phyloP scores from a whole-genome alignment of 2,888 invertebrate species.

The Dusona sp. region DNA sequence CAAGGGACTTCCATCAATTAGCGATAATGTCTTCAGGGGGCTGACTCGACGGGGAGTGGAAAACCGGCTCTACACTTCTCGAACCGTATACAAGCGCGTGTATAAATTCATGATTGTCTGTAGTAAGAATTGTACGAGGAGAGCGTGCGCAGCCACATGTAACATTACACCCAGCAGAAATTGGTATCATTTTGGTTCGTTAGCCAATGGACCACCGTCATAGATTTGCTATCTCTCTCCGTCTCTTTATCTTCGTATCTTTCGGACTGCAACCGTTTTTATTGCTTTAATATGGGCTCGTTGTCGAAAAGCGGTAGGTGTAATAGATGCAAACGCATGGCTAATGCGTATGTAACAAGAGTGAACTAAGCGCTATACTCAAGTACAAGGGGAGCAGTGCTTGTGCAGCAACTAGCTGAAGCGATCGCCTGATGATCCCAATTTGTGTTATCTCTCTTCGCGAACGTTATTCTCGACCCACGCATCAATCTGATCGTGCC shows the following conservation, averaged over 20 bases:
- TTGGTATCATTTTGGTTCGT: constrained; percentile 81
- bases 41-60: constrained; percentile 67
- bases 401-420: constrained; percentile 45
- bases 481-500: constrained; percentile 53
- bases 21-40: constrained; percentile 76
- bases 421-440: constrained; percentile 57
- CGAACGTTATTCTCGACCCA: constrained; percentile 49
- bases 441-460: constrained; percentile 57
- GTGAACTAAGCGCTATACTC: constrained; percentile 50
- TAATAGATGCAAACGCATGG: constrained; percentile 43
- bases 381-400: constrained; percentile 50
- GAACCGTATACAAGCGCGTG: constrained; percentile 27
- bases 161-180: constrained; percentile 69
- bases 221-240: constrained; percentile 27
- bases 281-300: constrained; percentile 52
- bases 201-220: constrained; percentile 72
- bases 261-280: background rate
- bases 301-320: constrained; percentile 40
- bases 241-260: constrained; percentile 5
- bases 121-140: constrained; percentile 29
- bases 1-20: constrained; percentile 77
- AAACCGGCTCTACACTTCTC: constrained; percentile 40
- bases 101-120: constrained; percentile 57
- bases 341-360: constrained; percentile 55
- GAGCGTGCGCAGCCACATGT: constrained; percentile 58